Evolutionary conservation across 2,113 vertebrate genomes (phyloP).

Genomic region (Heterochromis multidens): DNA sequence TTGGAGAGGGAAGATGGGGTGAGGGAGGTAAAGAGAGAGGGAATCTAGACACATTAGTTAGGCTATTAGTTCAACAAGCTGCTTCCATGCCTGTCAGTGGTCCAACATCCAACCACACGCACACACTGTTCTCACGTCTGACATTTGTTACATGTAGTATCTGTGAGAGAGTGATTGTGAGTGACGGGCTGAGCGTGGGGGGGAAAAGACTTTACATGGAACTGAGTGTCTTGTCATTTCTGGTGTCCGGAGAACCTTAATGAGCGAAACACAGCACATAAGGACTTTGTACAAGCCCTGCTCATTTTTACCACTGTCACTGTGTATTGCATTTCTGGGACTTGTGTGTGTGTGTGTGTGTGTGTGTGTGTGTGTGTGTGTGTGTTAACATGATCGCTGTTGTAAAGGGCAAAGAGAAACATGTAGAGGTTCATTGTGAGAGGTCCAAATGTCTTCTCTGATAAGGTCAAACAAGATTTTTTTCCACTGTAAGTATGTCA

Average conservation of each 20-base stretch:
- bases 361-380: constrained; percentile 3
- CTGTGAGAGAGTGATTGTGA: constrained; percentile 29
- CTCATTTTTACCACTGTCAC: constrained; percentile 39
- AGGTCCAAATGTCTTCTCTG: constrained; percentile 59
- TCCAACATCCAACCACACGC: constrained; percentile 65
- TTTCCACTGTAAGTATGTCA: background rate
- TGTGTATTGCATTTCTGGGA: constrained; percentile 20
- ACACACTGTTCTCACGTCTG: constrained; percentile 11
- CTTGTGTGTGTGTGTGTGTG: background rate
- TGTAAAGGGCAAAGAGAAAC: constrained; percentile 67
- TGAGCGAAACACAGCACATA: constrained; percentile 51
- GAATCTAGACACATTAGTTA: constrained; percentile 94
- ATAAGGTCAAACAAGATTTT: constrained; percentile 63
- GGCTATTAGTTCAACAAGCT: constrained; percentile 98
- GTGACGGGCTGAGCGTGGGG: constrained; percentile 29
- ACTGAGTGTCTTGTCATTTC: constrained; percentile 9
- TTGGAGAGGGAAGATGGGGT: constrained; percentile 30
- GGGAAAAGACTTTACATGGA: constrained; percentile 18
- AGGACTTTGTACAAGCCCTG: constrained; percentile 24
- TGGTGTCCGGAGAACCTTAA: constrained; percentile 32
- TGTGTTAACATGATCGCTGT: constrained; percentile 14
- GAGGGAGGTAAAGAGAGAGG: constrained; percentile 38
- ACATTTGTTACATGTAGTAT: constrained; percentile 65
- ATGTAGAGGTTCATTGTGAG: constrained; percentile 51
- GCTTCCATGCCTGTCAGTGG: constrained; percentile 95